These are phyloP conservation scores for Tamias sibiricus DNA, from an alignment of 2,113 vertebrate genomes.

Conservation along the genomic window DNA sequence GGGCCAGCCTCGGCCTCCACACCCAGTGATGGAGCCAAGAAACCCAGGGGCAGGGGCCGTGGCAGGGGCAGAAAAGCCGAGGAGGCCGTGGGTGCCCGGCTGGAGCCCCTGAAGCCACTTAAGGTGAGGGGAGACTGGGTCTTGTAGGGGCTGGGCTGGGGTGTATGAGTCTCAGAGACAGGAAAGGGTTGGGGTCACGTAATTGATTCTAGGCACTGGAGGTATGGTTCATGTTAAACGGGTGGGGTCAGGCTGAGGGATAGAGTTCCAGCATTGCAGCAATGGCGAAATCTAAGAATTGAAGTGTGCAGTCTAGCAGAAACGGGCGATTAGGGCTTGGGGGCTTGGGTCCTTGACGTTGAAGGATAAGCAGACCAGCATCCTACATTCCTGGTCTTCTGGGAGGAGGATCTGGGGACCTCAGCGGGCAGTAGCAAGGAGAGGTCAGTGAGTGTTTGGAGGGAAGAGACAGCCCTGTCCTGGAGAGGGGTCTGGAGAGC, in stretches of 20 bases:
- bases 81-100: conserved; percentile 68
- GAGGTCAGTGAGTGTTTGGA: background rate
- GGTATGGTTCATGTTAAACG: too few species aligned
- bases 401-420: background rate
- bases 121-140: conserved; percentile 82
- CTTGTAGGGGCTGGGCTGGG: background rate
- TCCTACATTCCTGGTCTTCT: too few species aligned
- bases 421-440: background rate
- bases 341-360: background rate
- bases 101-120: conserved; percentile 85
- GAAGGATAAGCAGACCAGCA: fast-evolving
- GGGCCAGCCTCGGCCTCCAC: conserved; percentile 56
- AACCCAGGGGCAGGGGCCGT: conserved; percentile 79
- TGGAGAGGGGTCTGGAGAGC: background rate
- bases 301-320: background rate
- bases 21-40: conserved; percentile 80
- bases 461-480: background rate
- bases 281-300: too few species aligned
- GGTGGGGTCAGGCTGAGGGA: too few species aligned
- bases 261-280: fast-evolving
- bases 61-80: conserved; percentile 77
- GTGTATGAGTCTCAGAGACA: fast-evolving
- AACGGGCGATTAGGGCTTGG: background rate
- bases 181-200: fast-evolving
- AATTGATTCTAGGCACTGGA: fast-evolving